A percentile compares a stretch with the other conserved stretches of the same genome.
These are phyloP conservation scores for Diorhabda carinulata DNA, from an alignment of 1,140 invertebrate species.

Conservation along the genomic window DNA sequence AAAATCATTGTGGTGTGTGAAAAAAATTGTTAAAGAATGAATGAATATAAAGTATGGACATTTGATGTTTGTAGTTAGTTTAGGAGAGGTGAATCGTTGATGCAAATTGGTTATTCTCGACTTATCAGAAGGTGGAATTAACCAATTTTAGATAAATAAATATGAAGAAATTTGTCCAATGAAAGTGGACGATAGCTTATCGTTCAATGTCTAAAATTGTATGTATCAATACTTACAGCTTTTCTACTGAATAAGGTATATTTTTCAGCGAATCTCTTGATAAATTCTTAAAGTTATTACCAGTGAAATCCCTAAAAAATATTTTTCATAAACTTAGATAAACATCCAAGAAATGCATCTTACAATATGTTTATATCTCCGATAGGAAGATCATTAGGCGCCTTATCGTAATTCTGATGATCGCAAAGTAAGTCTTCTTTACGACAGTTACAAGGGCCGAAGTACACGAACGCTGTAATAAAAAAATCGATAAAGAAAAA, in stretches of 20 bases:
- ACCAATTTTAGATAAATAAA: no score
- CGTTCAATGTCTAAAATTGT: no score
- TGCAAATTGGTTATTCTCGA: no score
- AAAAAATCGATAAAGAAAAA: not conserved
- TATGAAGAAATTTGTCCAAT: no score
- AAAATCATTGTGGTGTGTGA: no score
- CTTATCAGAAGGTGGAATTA: no score
- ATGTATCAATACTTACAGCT: constrained; percentile 24
- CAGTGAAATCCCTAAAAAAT: constrained; percentile 29
- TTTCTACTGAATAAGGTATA: constrained; percentile 23
- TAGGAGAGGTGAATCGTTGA: no score
- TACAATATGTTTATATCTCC: constrained; percentile 28
- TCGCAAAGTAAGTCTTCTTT: constrained; percentile 26
- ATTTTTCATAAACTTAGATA: constrained; percentile 2
- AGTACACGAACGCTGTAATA: constrained; percentile 27
- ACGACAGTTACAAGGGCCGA: constrained; percentile 27
- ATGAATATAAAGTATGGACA: no score
- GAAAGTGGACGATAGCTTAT: no score
- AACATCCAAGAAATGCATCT: constrained; percentile 9
- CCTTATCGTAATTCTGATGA: constrained; percentile 21
- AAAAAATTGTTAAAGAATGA: no score
- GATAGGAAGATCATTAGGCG: constrained; percentile 27
- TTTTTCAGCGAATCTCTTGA: constrained; percentile 15
- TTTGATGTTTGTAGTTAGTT: no score
- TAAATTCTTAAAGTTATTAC: constrained; percentile 26